A percentile compares a stretch with the other conserved stretches of the same genome.
Conservation (phyloP, 1,140 invertebrate species). For the Drosophila grimshawi region DNA sequence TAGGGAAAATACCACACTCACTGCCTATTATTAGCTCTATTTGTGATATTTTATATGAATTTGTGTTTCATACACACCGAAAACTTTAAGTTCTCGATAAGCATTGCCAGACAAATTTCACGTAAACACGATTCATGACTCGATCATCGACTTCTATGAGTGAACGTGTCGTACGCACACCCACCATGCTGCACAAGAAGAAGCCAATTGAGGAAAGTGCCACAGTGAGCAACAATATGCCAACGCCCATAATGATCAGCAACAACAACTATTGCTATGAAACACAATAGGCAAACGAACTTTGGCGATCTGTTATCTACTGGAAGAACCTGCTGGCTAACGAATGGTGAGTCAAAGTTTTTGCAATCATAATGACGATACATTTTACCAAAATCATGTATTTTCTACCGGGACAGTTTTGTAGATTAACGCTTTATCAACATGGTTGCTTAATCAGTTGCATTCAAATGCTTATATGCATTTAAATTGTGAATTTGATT, state of each 20-base stretch:
- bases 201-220: too few species aligned
- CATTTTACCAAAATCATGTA: background rate
- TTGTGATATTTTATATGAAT: conserved; percentile 58
- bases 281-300: background rate
- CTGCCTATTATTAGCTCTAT: conserved; percentile 49
- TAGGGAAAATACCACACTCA: conserved; percentile 58
- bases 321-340: background rate
- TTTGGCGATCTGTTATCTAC: background rate
- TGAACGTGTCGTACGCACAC: too few species aligned
- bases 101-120: conserved; percentile 85
- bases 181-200: too few species aligned
- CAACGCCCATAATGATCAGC: background rate
- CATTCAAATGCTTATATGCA: background rate
- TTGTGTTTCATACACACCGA: conserved; percentile 69
- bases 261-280: background rate
- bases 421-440: background rate
- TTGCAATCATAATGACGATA: conserved; percentile 2
- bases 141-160: conserved; percentile 84
- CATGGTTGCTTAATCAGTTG: background rate
- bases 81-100: conserved; percentile 82
- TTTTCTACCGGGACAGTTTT: background rate
- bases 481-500: too few species aligned
- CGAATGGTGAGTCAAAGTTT: conserved; percentile 6
- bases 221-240: too few species aligned
- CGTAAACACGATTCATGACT: conserved; percentile 82